Percentiles rank a stretch among this genome's conserved stretches.
Conservation (phyloP, 1,140 invertebrate genomes). For the Atta cephalotes region DNA sequence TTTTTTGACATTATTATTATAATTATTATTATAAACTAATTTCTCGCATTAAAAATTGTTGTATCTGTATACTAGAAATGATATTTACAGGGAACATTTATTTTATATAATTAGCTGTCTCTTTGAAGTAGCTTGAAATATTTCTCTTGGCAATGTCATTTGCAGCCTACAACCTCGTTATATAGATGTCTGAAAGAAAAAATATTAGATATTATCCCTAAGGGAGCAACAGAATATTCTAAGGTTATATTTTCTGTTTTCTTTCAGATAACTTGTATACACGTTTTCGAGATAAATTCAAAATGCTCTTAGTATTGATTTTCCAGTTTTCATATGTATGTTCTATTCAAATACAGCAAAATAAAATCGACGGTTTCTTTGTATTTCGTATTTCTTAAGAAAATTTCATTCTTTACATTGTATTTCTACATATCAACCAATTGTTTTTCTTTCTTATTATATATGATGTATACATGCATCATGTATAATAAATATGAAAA, state of each 20-base stretch:
- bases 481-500: not conserved
- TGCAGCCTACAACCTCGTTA: not conserved
- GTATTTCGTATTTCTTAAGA: not conserved
- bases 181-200: not conserved
- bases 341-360: not conserved
- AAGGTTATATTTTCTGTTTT: not conserved
- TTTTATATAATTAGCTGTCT: not conserved
- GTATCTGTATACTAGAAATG: not conserved
- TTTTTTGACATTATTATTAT: not conserved
- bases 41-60: not conserved
- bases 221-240: not conserved
- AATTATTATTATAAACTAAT: not conserved
- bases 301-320: not conserved
- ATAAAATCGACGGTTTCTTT: not conserved
- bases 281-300: not conserved
- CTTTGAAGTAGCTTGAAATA: not conserved
- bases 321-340: not conserved
- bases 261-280: not conserved
- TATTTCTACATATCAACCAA: not conserved
- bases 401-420: not conserved
- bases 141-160: not conserved
- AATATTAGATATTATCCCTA: conserved; percentile 3
- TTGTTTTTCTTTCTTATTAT: not conserved
- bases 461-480: not conserved
- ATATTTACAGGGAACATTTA: not conserved